These are phyloP conservation scores for Drosophila stalkeri DNA, from an alignment of 2,888 invertebrate species.

Conservation along the genomic window DNA sequence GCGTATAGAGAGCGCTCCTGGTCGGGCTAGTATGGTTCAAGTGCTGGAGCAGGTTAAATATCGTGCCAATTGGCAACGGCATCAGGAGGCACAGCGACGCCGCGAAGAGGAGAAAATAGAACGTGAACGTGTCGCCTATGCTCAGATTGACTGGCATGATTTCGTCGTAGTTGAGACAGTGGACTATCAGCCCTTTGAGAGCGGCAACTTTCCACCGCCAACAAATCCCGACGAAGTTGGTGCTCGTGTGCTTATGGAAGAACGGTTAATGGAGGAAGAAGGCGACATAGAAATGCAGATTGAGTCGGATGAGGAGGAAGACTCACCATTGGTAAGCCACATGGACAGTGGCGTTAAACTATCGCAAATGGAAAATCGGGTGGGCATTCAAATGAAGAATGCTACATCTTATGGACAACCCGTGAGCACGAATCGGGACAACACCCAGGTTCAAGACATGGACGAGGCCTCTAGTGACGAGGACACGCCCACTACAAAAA, in stretches of 20 bases:
- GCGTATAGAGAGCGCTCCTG: slow-evolving; percentile 90
- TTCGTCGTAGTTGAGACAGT: slow-evolving; percentile 99
- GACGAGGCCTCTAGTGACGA: slow-evolving; percentile 94
- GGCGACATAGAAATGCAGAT: slow-evolving; percentile 96
- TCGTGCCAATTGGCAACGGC: slow-evolving; percentile 98
- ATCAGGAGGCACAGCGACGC: slow-evolving; percentile 96
- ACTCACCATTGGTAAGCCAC: slow-evolving; percentile 42
- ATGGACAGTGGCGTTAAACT: slow-evolving; percentile 85
- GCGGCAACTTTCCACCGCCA: slow-evolving; percentile 97
- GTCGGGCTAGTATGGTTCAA: slow-evolving; percentile 86
- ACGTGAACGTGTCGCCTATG: slow-evolving; percentile 96
- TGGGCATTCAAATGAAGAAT: slow-evolving; percentile 85
- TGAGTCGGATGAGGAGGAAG: slow-evolving; percentile 92
- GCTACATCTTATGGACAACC: slow-evolving; percentile 84
- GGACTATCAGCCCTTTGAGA: slow-evolving; percentile 98
- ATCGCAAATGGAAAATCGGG: slow-evolving; percentile 89
- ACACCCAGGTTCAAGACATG: slow-evolving; percentile 93
- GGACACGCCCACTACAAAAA: slow-evolving; percentile 86
- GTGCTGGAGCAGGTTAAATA: slow-evolving; percentile 96
- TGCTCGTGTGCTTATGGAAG: slow-evolving; percentile 95
- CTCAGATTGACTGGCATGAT: slow-evolving; percentile 99
- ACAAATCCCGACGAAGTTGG: slow-evolving; percentile 99
- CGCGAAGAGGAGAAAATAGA: slow-evolving; percentile 98
- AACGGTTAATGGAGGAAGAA: slow-evolving; percentile 90
- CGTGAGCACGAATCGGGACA: slow-evolving; percentile 85